phyloP scores from a whole-genome alignment of 2,888 invertebrate species.

The Agrotis segetum region DNA sequence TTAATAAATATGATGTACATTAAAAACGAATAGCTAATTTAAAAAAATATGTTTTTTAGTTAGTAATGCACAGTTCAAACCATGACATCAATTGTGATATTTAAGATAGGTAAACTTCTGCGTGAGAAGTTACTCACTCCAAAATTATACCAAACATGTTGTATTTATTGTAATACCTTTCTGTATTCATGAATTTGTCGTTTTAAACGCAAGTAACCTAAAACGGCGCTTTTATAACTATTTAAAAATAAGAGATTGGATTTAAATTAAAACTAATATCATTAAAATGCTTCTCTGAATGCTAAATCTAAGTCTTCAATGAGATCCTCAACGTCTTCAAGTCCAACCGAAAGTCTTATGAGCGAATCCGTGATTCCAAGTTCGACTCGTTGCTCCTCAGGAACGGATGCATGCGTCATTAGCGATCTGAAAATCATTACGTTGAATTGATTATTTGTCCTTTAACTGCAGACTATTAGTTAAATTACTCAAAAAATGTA shows the following conservation, averaged over 20 bases:
- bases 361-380: conserved; percentile 96
- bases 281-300: conserved; percentile 89
- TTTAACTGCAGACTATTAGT: not conserved
- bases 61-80: not conserved
- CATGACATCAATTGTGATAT: not conserved
- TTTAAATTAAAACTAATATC: conserved; percentile 31
- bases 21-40: too few relatives aligned
- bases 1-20: conserved; percentile 12
- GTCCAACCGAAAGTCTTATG: conserved; percentile 96
- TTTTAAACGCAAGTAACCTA: conserved; percentile 9
- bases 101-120: not conserved
- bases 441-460: not conserved
- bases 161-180: conserved; percentile 4
- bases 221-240: conserved; percentile 1
- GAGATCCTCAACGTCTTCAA: conserved; percentile 97
- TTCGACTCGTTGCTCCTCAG: conserved; percentile 92
- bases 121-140: not conserved
- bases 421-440: conserved; percentile 91
- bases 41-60: conserved; percentile 7
- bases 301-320: conserved; percentile 96
- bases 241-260: conserved; percentile 28
- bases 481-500: not conserved
- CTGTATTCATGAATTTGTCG: not conserved
- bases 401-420: conserved; percentile 99
- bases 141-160: not conserved